These are phyloP conservation scores for Baryphthengus martii DNA, from an alignment of 2,113 vertebrate genomes.

Conservation along the genomic window DNA sequence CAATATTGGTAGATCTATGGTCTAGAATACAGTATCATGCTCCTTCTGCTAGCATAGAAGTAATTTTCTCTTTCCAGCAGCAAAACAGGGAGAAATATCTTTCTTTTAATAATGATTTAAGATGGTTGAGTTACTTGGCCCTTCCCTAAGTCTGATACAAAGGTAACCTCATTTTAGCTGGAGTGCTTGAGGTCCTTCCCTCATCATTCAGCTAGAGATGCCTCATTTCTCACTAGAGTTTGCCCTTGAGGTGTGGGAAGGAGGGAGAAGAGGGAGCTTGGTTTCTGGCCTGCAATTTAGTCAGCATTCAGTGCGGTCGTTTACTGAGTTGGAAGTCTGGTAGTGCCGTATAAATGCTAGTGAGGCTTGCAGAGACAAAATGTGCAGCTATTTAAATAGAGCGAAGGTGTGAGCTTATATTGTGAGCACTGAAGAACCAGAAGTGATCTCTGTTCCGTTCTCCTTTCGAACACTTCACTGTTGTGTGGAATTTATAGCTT, in stretches of 20 bases:
- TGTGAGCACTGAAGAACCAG: neutral
- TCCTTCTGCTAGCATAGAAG: neutral
- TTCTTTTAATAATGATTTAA: neutral
- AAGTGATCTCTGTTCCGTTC: neutral
- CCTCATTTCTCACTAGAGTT: neutral
- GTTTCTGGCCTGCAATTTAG: neutral
- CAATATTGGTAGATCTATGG: neutral
- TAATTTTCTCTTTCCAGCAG: neutral
- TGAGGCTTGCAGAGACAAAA: neutral
- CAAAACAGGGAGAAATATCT: neutral
- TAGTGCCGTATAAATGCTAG: neutral
- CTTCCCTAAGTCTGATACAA: neutral
- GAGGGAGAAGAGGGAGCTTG: neutral
- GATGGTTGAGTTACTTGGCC: neutral
- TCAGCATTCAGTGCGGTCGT: neutral
- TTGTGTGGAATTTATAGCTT: neutral
- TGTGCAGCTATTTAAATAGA: neutral
- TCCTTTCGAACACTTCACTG: neutral
- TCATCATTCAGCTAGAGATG: accelerated
- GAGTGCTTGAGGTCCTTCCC: neutral
- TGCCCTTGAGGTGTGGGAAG: neutral
- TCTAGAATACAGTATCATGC: neutral
- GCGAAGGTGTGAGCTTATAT: neutral
- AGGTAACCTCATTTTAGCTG: neutral
- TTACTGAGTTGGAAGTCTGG: neutral